phyloP scores from a whole-genome alignment of 2,797 vertebrate species.

The Nothura maculosa region DNA sequence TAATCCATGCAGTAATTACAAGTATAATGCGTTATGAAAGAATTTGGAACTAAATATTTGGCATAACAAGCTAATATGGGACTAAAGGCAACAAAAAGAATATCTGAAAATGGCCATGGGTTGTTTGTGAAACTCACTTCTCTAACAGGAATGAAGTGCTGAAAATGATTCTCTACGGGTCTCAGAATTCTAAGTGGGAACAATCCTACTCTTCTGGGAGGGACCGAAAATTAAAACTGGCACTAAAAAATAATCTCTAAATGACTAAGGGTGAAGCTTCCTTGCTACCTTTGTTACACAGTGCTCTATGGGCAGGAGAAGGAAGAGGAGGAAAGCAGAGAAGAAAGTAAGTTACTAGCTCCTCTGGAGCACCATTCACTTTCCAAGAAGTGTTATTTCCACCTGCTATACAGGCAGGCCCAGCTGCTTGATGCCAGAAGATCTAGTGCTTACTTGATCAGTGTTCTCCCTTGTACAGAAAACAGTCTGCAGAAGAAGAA shows the following conservation, averaged over 20 bases:
- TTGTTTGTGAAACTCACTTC: neutral
- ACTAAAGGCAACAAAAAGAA: neutral
- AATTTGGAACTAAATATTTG: neutral
- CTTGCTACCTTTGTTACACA: neutral
- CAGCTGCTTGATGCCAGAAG: neutral
- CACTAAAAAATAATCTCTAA: neutral
- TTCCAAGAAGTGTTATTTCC: neutral
- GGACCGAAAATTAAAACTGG: neutral
- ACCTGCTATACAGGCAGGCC: neutral
- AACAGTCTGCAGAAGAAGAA: neutral
- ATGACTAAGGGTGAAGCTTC: neutral
- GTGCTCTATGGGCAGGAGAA: neutral
- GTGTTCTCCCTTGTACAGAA: neutral
- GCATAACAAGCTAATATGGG: neutral
- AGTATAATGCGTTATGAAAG: neutral
- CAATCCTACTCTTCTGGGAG: neutral
- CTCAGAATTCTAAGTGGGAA: neutral
- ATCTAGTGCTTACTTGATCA: neutral
- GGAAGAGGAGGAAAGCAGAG: neutral
- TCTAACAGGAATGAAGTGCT: neutral
- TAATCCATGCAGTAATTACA: neutral
- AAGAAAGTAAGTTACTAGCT: neutral
- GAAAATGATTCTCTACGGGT: neutral
- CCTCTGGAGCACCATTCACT: neutral
- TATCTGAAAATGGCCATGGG: neutral